Conservation (phyloP, 1,140 invertebrate genomes). For the Nasonia giraulti region DNA sequence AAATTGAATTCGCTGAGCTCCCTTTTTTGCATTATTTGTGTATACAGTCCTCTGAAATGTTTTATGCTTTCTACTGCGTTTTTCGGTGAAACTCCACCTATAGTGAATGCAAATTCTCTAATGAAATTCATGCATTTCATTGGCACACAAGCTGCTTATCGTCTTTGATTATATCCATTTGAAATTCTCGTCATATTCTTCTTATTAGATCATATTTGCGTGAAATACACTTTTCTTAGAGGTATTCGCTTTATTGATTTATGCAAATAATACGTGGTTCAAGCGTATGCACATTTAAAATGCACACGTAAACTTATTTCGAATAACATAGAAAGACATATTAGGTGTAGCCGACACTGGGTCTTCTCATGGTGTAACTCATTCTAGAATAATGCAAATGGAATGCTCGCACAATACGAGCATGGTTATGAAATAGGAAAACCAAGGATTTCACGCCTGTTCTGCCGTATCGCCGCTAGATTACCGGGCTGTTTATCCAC, state of each 20-base stretch:
- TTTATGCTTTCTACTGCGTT: too few species aligned
- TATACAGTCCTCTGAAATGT: too few species aligned
- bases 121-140: not conserved
- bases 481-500: not conserved
- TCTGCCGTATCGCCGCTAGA: not conserved
- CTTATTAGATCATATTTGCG: too few species aligned
- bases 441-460: not conserved
- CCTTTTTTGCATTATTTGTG: too few species aligned
- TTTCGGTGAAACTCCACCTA: too few species aligned
- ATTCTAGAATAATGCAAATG: not conserved
- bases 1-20: too few species aligned
- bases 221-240: too few species aligned
- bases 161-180: too few species aligned
- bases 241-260: too few species aligned
- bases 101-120: not conserved
- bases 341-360: not conserved
- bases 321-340: not conserved
- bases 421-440: not conserved
- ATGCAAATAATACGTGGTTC: too few species aligned
- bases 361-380: not conserved
- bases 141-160: not conserved
- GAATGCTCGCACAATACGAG: not conserved
- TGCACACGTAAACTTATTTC: too few species aligned
- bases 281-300: too few species aligned
- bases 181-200: not conserved